Conservation (phyloP, 1,140 invertebrate species). For the Stratiolaelaps scimitus region DNA sequence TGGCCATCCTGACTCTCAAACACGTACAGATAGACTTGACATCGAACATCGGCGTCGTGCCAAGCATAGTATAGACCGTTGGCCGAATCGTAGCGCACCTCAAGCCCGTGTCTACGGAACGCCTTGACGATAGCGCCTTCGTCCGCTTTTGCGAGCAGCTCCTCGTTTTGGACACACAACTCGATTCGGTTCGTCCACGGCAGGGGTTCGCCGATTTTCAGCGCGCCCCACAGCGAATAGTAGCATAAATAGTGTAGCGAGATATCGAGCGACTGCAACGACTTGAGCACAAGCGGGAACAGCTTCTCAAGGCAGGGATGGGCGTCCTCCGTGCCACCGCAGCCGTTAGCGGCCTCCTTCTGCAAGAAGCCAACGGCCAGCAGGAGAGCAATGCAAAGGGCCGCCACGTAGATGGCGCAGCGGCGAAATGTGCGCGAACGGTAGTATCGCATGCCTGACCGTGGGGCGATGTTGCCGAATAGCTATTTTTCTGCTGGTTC, state of each 20-base stretch:
- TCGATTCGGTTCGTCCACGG: conserved; percentile 46
- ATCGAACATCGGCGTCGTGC: conserved; percentile 34
- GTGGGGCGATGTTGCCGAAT: background rate
- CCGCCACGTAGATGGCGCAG: conserved; percentile 1
- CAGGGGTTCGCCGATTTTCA: conserved; percentile 42
- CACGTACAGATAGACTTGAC: conserved; percentile 39
- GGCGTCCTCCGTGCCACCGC: conserved; percentile 18
- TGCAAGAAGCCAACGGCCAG: background rate
- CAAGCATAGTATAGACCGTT: conserved; percentile 41
- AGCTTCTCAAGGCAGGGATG: conserved; percentile 27
- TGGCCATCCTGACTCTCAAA: conserved; percentile 39
- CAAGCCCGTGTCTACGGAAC: conserved; percentile 40
- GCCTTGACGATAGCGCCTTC: conserved; percentile 41
- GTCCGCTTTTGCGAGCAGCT: conserved; percentile 40
- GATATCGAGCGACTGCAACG: conserved; percentile 22
- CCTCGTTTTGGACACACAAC: conserved; percentile 44
- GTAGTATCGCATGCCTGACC: conserved; percentile 21
- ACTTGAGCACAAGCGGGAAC: conserved; percentile 16
- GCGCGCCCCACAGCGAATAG: conserved; percentile 46
- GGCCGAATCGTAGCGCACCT: conserved; percentile 41
- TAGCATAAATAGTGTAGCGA: conserved; percentile 44
- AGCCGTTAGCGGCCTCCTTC: conserved; percentile 18
- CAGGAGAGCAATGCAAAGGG: background rate
- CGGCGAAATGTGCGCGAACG: conserved; percentile 18
- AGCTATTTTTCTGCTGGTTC: too few species aligned